phyloP scores from a whole-genome alignment of 2,888 invertebrate species.

The Dendrolimus pini region DNA sequence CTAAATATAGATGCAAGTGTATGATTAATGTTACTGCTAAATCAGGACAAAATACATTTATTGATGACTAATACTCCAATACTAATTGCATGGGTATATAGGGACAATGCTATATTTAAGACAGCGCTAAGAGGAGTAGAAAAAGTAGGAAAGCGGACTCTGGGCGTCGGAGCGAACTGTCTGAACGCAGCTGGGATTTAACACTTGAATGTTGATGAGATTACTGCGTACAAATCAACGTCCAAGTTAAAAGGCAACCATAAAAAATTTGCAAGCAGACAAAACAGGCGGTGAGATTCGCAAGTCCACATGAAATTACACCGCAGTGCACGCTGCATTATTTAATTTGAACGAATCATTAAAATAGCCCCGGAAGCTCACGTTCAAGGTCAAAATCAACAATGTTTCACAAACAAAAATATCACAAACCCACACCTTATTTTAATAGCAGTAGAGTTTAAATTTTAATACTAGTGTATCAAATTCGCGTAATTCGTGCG shows the following conservation, averaged over 20 bases:
- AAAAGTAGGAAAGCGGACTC: no score
- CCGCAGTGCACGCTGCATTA: neutral
- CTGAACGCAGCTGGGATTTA: no score
- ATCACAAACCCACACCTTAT: neutral
- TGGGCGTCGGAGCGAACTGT: no score
- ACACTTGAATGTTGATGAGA: no score
- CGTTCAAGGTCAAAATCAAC: neutral
- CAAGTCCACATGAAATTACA: neutral
- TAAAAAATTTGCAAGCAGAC: neutral
- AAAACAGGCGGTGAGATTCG: neutral
- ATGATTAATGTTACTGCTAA: neutral
- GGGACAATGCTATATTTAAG: no score
- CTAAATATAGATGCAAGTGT: neutral
- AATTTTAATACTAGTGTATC: neutral
- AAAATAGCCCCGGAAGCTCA: neutral
- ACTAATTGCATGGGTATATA: no score
- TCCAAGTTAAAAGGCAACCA: no score
- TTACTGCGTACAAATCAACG: no score
- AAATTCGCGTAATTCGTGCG: conserved; percentile 43
- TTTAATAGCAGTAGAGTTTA: neutral
- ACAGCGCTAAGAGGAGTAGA: no score
- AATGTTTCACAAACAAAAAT: neutral
- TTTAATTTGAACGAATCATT: neutral
- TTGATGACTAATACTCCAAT: no score
- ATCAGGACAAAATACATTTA: neutral